Evolutionary conservation across 2,797 vertebrate species (phyloP).

Genomic region (Tenualosa thibaudeaui): DNA sequence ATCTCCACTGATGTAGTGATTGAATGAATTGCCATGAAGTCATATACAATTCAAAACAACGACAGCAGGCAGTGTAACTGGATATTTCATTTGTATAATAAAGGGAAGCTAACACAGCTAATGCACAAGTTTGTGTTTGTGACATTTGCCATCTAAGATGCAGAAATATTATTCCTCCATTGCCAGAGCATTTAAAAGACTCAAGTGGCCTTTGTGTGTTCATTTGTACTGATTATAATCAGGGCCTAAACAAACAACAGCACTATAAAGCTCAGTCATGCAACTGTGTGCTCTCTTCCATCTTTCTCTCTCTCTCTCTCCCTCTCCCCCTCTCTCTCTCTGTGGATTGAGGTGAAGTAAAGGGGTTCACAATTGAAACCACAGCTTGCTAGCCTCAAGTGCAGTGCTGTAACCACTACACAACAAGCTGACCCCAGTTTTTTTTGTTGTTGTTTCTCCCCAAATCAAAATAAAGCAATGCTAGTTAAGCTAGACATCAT

Average conservation of each 20-base stretch:
- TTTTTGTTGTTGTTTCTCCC: constrained; percentile 45
- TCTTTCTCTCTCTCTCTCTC: neutral
- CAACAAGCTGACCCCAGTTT: constrained; percentile 62
- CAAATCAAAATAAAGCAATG: constrained; percentile 65
- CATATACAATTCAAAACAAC: neutral
- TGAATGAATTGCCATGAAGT: constrained; percentile 3
- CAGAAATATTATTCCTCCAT: constrained; percentile 19
- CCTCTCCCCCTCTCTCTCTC: neutral
- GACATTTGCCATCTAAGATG: neutral
- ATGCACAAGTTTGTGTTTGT: constrained; percentile 18
- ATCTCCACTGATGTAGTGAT: neutral
- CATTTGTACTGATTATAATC: constrained; percentile 23
- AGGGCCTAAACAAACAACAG: neutral
- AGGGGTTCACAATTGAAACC: constrained; percentile 51
- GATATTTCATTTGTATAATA: constrained; percentile 21
- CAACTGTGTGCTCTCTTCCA: neutral
- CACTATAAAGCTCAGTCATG: neutral
- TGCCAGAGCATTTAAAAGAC: neutral
- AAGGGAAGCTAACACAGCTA: neutral
- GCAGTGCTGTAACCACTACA: constrained; percentile 57
- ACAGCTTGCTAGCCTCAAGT: constrained; percentile 62
- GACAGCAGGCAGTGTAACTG: neutral
- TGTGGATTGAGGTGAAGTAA: constrained; percentile 26
- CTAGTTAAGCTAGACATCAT: constrained; percentile 72
- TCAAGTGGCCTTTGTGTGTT: constrained; percentile 23